Percentiles rank a stretch among this genome's conserved stretches.
Evolutionary conservation across 64 coral and sea anemone genomes (phyloP).

Genomic region (Montipora efflorescens): DNA sequence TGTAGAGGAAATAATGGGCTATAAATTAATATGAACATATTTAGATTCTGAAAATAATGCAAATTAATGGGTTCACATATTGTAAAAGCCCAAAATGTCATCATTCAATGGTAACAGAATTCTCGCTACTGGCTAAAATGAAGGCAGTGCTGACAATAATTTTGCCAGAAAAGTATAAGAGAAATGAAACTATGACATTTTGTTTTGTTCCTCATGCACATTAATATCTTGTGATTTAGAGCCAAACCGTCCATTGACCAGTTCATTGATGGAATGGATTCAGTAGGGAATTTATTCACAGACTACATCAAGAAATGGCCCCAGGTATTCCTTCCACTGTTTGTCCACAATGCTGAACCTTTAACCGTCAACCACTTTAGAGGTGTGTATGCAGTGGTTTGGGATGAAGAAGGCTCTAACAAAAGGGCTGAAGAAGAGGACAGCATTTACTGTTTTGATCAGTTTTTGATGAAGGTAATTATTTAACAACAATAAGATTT

Average conservation of each 20-base stretch:
- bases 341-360: slow-evolving; percentile 46
- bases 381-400: slow-evolving; percentile 71
- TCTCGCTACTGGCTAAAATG: no score
- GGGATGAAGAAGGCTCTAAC: slow-evolving; percentile 65
- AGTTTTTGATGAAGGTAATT: slow-evolving; percentile 52
- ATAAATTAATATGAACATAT: no score
- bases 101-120: no score
- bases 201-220: not conserved
- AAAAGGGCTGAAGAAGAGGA: slow-evolving; percentile 44
- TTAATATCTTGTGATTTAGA: slow-evolving; percentile 38
- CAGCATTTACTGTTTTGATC: slow-evolving; percentile 46
- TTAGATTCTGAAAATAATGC: no score
- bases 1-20: no score
- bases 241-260: slow-evolving; percentile 58
- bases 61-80: no score
- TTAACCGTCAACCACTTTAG: slow-evolving; percentile 58
- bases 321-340: slow-evolving; percentile 62
- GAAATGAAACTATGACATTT: not conserved
- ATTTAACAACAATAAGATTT: not conserved
- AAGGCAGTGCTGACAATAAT: not conserved
- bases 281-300: slow-evolving; percentile 57
- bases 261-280: slow-evolving; percentile 58
- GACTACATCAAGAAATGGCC: slow-evolving; percentile 75
- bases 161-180: not conserved
- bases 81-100: no score